Evolutionary conservation across 2,888 invertebrate genomes (phyloP).

Genomic region (Leucoptera coffeella): DNA sequence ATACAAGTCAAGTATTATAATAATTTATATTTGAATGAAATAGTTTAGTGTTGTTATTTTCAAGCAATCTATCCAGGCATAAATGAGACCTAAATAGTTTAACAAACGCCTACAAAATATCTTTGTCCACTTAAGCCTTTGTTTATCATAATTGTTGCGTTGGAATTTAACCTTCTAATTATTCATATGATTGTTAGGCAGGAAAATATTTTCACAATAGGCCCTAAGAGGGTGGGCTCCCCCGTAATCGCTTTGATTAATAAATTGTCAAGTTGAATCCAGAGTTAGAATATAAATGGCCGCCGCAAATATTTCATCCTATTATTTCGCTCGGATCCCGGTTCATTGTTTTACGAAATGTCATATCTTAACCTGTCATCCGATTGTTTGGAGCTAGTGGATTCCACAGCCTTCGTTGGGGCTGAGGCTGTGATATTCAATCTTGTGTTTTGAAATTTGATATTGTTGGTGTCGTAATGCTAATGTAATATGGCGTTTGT

Average conservation of each 20-base stretch:
- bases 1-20: too few relatives aligned
- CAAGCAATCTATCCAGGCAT: too few relatives aligned
- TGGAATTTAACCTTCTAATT: slow-evolving; percentile 52
- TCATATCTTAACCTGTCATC: slow-evolving; percentile 48
- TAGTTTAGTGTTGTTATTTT: too few relatives aligned
- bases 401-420: too few relatives aligned
- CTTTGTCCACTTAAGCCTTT: slow-evolving; percentile 50
- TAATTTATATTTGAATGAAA: too few relatives aligned
- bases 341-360: slow-evolving; percentile 48
- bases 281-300: slow-evolving; percentile 49
- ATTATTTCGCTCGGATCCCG: slow-evolving; percentile 38
- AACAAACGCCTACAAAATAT: too few relatives aligned
- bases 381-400: slow-evolving; percentile 26
- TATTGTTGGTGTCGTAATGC: too few relatives aligned
- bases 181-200: slow-evolving; percentile 50
- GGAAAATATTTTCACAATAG: slow-evolving; percentile 52
- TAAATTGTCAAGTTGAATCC: slow-evolving; percentile 54
- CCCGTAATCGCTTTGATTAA: slow-evolving; percentile 54
- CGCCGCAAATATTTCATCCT: slow-evolving; percentile 49
- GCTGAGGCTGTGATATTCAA: too few relatives aligned
- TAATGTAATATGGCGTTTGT: too few relatives aligned
- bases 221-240: slow-evolving; percentile 31
- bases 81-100: too few relatives aligned
- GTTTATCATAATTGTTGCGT: slow-evolving; percentile 49
- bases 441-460: too few relatives aligned